Evolutionary conservation across 2,888 invertebrate genomes (phyloP), one percentile per base, ranked within the genome.

Genomic region (Calliphora vomitoria): DNA sequence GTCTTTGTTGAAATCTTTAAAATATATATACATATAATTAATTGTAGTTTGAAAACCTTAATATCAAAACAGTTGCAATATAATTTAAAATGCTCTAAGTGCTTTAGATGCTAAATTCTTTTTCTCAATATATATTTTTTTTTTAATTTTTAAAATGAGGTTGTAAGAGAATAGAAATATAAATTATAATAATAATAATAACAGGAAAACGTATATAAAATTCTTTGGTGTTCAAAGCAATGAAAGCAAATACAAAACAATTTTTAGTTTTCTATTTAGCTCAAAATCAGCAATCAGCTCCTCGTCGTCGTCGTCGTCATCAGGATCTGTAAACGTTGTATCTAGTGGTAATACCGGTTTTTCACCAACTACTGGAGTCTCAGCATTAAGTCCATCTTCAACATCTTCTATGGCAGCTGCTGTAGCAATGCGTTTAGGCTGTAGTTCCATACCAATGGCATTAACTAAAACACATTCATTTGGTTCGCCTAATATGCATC

Each of bases 401-500:
- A 64, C 55, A 53, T 69, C 53, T 68, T 83, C 66, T 35, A 31
- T 75, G 69, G 75, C 55, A 75, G 60, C 88, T 55, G 66, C 81
- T 18, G 44, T 82, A 68, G 75, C 85, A 41, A 74, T 79, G 64
- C 82, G 86, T 78, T 87, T 88, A 83, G 86, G 89, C 86, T 89
- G 85, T 87, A 85, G 60, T 89, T 85, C 86, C 75, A 87, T 83
- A 62, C 72, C 88, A 88, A 85, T 89, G 86, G 64, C 88, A 88
- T 87, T 66, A 69, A 60, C 75, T 81, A 68, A 82, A 81, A 31
- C 90, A 87, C 55, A 83, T 64, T 38, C 76, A 76, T 68, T 58
- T 75, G 69, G 69, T 69, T 76, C 80, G 60, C 18, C 74, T 68
- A 75, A 74, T 58, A 60, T 75, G 35, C 60, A 79, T 79, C 84